Conservation (phyloP, 2,888 invertebrate species). For the Hypercompe scribonia region DNA sequence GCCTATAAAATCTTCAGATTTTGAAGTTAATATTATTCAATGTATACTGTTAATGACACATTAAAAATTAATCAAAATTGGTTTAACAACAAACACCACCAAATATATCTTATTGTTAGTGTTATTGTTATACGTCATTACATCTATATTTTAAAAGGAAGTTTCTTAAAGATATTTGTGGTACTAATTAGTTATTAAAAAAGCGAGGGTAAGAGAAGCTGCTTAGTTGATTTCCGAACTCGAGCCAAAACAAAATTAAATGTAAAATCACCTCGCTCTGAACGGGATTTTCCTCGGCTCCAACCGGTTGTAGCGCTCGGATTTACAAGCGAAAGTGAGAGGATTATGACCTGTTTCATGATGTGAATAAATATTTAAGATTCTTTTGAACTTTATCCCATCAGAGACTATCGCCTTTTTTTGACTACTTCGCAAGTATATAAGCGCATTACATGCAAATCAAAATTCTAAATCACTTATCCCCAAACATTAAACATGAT, state of each 20-base stretch:
- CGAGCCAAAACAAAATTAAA: neutral
- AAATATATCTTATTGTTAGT: neutral
- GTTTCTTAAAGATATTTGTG: neutral
- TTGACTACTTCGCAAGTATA: neutral
- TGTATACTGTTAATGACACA: neutral
- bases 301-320: neutral
- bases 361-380: neutral
- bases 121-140: neutral
- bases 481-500: too few relatives aligned
- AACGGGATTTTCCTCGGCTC: neutral
- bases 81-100: neutral
- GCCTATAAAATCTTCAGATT: neutral
- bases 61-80: neutral
- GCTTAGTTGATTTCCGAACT: neutral
- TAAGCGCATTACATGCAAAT: neutral
- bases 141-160: neutral
- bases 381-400: neutral
- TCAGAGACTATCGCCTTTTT: neutral
- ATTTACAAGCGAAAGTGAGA: neutral
- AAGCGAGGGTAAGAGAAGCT: neutral
- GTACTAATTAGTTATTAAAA: neutral
- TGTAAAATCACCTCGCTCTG: neutral
- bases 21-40: neutral
- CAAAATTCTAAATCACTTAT: too few relatives aligned
- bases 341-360: neutral